Evolutionary conservation across 2,888 invertebrate species (phyloP).

Genomic region (Agapostemon virescens): DNA sequence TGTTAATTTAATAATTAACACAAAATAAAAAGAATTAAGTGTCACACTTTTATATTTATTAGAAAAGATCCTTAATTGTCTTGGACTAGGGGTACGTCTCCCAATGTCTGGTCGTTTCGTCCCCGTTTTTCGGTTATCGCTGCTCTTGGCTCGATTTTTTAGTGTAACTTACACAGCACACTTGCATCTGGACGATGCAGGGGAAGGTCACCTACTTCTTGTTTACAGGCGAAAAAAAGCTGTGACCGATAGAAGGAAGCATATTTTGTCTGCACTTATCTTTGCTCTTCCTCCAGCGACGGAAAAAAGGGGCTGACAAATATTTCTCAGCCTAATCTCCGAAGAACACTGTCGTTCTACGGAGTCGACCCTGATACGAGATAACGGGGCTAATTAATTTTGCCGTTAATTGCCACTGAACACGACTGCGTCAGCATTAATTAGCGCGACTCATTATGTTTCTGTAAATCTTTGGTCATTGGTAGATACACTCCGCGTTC

Average conservation of each 20-base stretch:
- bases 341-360: slow-evolving; percentile 21
- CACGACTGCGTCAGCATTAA: slow-evolving; percentile 74
- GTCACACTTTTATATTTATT: background rate
- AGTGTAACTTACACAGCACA: background rate
- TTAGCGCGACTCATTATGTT: slow-evolving; percentile 74
- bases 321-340: slow-evolving; percentile 49
- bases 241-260: slow-evolving; percentile 30
- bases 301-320: slow-evolving; percentile 19
- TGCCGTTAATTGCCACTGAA: slow-evolving; percentile 75
- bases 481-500: slow-evolving; percentile 2
- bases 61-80: background rate
- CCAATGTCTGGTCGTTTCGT: background rate
- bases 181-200: background rate
- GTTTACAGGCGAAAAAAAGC: slow-evolving; percentile 2
- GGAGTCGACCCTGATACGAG: slow-evolving; percentile 50
- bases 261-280: slow-evolving; percentile 43
- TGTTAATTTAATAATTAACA: background rate
- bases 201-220: background rate
- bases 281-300: slow-evolving; percentile 1
- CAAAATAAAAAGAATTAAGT: background rate
- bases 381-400: slow-evolving; percentile 78
- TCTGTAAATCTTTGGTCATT: slow-evolving; percentile 35
- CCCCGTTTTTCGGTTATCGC: background rate
- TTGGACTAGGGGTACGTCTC: background rate
- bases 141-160: background rate